A percentile compares a stretch with the other conserved stretches of the same genome.
phyloP scores from a whole-genome alignment of 2,797 vertebrate species.

The Microctenopoma steveboyesi region DNA sequence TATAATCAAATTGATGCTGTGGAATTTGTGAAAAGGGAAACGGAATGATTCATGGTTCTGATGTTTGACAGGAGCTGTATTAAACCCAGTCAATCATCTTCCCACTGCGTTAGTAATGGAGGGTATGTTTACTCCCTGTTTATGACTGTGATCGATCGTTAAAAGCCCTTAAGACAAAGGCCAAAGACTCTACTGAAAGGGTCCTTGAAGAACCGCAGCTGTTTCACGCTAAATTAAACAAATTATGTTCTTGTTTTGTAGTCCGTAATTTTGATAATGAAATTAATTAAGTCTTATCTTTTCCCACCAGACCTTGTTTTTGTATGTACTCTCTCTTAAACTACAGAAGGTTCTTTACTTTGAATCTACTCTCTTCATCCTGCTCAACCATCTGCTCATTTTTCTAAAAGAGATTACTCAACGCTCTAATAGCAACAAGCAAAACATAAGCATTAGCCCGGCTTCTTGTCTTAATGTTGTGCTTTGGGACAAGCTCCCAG shows the following conservation, averaged over 20 bases:
- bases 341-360: slow-evolving; percentile 48
- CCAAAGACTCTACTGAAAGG: slow-evolving; percentile 39
- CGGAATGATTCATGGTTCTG: slow-evolving; percentile 51
- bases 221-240: slow-evolving; percentile 61
- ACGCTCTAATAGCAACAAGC: slow-evolving; percentile 46
- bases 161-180: slow-evolving; percentile 40
- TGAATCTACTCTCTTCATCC: slow-evolving; percentile 53
- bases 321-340: slow-evolving; percentile 32
- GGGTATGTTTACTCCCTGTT: slow-evolving; percentile 32
- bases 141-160: slow-evolving; percentile 30
- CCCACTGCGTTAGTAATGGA: slow-evolving; percentile 29
- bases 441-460: slow-evolving; percentile 54
- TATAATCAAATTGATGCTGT: slow-evolving; percentile 61
- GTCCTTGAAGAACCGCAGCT: slow-evolving; percentile 43
- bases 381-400: slow-evolving; percentile 62
- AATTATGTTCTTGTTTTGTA: slow-evolving; percentile 65
- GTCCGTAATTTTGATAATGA: slow-evolving; percentile 61
- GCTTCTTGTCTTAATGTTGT: slow-evolving; percentile 66
- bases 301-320: slow-evolving; percentile 61
- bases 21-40: slow-evolving; percentile 49
- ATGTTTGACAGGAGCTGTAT: slow-evolving; percentile 46
- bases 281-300: slow-evolving; percentile 72
- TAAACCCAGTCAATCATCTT: slow-evolving; percentile 55
- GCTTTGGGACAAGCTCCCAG: slow-evolving; percentile 60
- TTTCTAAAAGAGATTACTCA: slow-evolving; percentile 57